A percentile compares a stretch with the other conserved stretches of the same genome.
These are phyloP conservation scores for Hozukius guyotensis DNA, from an alignment of 2,797 vertebrate genomes.

Conservation along the genomic window DNA sequence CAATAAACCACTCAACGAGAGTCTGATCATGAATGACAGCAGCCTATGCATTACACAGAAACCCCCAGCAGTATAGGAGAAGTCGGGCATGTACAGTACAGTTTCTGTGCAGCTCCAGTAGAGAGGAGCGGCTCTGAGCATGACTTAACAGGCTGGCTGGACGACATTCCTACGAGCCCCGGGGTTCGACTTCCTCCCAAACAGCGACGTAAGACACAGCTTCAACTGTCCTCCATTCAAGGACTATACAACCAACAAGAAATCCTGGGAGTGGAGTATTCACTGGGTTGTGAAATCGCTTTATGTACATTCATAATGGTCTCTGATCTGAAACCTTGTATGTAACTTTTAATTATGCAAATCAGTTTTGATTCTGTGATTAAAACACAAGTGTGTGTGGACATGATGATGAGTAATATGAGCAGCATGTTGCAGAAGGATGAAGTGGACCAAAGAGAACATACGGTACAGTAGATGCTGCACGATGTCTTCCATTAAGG, in stretches of 20 bases:
- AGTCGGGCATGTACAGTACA: constrained; percentile 24
- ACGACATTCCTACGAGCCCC: constrained; percentile 71
- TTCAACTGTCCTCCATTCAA: constrained; percentile 21
- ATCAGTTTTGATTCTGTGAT: background rate
- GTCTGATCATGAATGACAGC: constrained; percentile 35
- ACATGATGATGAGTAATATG: background rate
- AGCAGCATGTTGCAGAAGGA: background rate
- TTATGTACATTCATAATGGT: background rate
- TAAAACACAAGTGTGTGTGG: constrained; percentile 6
- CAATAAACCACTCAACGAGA: constrained; percentile 5
- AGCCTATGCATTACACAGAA: background rate
- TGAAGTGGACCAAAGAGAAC: background rate
- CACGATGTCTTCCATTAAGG: constrained; percentile 16
- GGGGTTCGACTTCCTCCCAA: constrained; percentile 49
- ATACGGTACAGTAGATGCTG: background rate
- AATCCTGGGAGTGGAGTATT: background rate
- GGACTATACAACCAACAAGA: constrained; percentile 5
- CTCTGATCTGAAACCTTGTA: background rate
- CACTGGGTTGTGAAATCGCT: constrained; percentile 6
- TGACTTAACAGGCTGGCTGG: constrained; percentile 66
- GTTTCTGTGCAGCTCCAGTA: constrained; percentile 32
- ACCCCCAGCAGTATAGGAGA: background rate
- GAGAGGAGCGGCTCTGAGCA: constrained; percentile 66
- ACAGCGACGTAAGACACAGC: constrained; percentile 35
- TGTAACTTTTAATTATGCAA: background rate